Evolutionary conservation across 2,888 invertebrate genomes (phyloP).

Genomic region (Noctuana brunneofusca): DNA sequence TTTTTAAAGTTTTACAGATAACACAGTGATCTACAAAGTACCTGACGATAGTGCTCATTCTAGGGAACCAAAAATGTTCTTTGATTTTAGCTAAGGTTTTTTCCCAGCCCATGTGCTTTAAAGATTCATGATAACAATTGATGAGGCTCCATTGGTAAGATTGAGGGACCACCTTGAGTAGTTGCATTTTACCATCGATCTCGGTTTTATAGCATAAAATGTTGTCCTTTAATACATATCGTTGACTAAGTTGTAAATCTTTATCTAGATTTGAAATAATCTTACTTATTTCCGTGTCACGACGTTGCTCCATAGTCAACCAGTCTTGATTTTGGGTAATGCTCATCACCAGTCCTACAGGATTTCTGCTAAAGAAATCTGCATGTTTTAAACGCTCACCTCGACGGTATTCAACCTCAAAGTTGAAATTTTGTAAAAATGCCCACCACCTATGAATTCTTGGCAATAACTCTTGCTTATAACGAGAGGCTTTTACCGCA

Average conservation of each 20-base stretch:
- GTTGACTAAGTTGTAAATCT: not conserved
- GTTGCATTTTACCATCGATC: conserved; percentile 1
- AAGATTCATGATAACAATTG: conserved; percentile 36
- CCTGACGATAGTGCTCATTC: conserved; percentile 25
- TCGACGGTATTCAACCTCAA: not conserved
- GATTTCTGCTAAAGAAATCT: conserved; percentile 38
- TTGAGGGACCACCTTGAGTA: not conserved
- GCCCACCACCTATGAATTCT: conserved; percentile 33
- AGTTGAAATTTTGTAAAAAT: conserved; percentile 40
- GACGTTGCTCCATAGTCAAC: not conserved
- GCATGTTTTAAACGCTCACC: conserved; percentile 26
- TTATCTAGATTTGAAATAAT: not conserved
- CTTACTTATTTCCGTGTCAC: not conserved
- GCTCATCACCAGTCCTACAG: not conserved
- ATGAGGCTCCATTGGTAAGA: conserved; percentile 42
- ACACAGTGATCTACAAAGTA: conserved; percentile 35
- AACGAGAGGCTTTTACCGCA: not conserved
- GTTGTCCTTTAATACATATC: not conserved
- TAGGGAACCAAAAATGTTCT: conserved; percentile 37
- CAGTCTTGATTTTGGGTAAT: not conserved
- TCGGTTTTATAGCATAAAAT: not conserved
- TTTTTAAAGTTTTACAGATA: conserved; percentile 37
- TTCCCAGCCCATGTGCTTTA: conserved; percentile 41
- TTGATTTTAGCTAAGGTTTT: conserved; percentile 38
- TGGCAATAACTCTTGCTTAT: not conserved